Percentiles rank a stretch among this genome's conserved stretches.
phyloP scores from a whole-genome alignment of 2,113 vertebrate species.

The Eubucco bourcierii region DNA sequence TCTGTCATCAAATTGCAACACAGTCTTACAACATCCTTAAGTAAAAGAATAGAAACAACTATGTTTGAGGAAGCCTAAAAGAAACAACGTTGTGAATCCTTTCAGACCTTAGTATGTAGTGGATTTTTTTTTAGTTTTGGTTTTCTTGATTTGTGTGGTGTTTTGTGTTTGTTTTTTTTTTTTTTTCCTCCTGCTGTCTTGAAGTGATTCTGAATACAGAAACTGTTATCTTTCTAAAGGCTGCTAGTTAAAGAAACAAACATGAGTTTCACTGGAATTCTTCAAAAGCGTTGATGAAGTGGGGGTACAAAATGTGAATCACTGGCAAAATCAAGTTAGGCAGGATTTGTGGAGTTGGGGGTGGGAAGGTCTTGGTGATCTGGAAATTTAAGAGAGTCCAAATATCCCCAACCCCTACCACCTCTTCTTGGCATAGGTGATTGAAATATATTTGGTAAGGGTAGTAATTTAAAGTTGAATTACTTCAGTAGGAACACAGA shows the following conservation, averaged over 20 bases:
- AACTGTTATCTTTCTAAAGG: background rate
- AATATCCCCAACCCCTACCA: background rate
- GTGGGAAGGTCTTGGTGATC: background rate
- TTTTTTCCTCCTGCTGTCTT: background rate
- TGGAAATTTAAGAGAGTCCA: background rate
- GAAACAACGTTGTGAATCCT: background rate
- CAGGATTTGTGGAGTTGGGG: background rate
- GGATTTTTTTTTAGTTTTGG: too few relatives aligned
- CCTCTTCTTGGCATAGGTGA: background rate
- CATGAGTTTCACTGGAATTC: background rate
- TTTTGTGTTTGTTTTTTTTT: too few relatives aligned
- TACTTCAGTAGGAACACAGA: background rate
- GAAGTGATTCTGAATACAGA: background rate
- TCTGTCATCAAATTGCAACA: background rate
- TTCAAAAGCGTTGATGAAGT: background rate
- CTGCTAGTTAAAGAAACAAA: background rate
- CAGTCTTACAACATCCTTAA: background rate
- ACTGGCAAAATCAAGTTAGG: background rate
- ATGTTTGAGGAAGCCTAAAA: background rate
- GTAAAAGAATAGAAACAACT: too few relatives aligned
- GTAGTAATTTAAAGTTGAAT: background rate
- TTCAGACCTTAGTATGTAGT: background rate
- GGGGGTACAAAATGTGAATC: background rate
- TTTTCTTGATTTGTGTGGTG: background rate
- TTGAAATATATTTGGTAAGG: background rate